A percentile compares a stretch with the other conserved stretches of the same genome.
Evolutionary conservation across 2,888 invertebrate genomes (phyloP).

Genomic region (Sesia apiformis): DNA sequence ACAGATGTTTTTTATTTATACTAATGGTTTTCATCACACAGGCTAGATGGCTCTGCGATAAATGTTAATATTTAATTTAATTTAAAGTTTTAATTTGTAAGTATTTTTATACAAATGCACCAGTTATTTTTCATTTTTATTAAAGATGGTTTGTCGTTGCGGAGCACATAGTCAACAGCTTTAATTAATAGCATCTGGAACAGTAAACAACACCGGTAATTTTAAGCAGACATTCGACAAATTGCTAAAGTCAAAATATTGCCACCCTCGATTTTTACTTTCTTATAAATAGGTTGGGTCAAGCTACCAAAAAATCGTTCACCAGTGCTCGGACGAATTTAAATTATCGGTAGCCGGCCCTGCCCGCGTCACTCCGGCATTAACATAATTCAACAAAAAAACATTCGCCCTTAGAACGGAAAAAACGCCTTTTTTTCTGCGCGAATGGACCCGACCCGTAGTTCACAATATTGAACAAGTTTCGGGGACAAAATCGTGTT

Average conservation of each 20-base stretch:
- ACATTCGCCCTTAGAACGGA: constrained; percentile 29
- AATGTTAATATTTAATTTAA: too few species aligned
- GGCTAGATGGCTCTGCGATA: too few species aligned
- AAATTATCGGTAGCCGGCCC: constrained; percentile 53
- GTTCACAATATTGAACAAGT: constrained; percentile 54
- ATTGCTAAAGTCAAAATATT: constrained; percentile 21
- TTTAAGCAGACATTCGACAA: constrained; percentile 12
- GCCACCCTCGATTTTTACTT: constrained; percentile 27
- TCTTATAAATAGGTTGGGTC: constrained; percentile 30
- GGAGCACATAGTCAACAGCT: too few species aligned
- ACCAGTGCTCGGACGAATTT: constrained; percentile 46
- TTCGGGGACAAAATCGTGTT: constrained; percentile 20
- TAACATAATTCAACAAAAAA: constrained; percentile 69
- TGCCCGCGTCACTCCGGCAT: constrained; percentile 52
- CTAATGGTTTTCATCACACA: too few species aligned
- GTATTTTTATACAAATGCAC: too few species aligned
- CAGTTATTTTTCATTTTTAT: too few species aligned
- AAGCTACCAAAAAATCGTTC: constrained; percentile 37
- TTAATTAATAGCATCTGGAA: too few species aligned
- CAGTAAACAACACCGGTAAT: constrained; percentile 4
- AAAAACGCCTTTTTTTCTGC: constrained; percentile 47
- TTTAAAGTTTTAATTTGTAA: too few species aligned
- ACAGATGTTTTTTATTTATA: too few species aligned
- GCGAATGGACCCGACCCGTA: constrained; percentile 39
- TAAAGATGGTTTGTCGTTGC: too few species aligned